These are phyloP conservation scores for Globodera ellingtonae DNA, from an alignment of 1,140 invertebrate genomes.

Conservation along the genomic window DNA sequence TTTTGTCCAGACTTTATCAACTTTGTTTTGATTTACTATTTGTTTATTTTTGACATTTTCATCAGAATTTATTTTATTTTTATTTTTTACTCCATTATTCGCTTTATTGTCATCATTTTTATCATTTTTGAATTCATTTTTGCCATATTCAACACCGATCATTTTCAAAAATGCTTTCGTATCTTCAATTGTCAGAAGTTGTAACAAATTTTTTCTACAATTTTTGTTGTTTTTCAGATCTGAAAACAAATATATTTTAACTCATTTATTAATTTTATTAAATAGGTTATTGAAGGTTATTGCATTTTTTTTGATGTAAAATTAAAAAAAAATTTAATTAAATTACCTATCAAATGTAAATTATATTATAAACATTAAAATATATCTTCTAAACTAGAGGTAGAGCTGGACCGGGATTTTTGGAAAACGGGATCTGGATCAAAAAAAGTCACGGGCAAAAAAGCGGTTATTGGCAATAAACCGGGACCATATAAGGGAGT, in stretches of 20 bases:
- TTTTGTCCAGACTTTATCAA: neutral
- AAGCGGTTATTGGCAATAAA: no score
- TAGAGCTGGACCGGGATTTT: no score
- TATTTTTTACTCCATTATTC: neutral
- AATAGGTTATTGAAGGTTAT: no score
- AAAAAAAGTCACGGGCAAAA: no score
- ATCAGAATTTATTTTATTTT: neutral
- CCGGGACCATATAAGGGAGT: no score
- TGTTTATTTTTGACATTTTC: neutral
- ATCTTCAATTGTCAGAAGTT: neutral
- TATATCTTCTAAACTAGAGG: no score
- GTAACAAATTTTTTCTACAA: neutral
- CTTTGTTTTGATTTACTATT: neutral
- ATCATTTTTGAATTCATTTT: neutral
- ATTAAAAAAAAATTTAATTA: no score
- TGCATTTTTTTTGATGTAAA: no score
- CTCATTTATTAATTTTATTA: neutral
- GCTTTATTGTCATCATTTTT: neutral
- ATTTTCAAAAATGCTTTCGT: neutral
- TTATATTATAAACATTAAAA: no score
- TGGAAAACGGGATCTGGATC: no score
- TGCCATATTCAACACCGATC: neutral
- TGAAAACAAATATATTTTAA: neutral
- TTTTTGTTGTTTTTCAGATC: neutral
- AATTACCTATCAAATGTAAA: no score